These are phyloP conservation scores for Mystacides longicornis DNA, from an alignment of 2,888 invertebrate species.

Conservation along the genomic window DNA sequence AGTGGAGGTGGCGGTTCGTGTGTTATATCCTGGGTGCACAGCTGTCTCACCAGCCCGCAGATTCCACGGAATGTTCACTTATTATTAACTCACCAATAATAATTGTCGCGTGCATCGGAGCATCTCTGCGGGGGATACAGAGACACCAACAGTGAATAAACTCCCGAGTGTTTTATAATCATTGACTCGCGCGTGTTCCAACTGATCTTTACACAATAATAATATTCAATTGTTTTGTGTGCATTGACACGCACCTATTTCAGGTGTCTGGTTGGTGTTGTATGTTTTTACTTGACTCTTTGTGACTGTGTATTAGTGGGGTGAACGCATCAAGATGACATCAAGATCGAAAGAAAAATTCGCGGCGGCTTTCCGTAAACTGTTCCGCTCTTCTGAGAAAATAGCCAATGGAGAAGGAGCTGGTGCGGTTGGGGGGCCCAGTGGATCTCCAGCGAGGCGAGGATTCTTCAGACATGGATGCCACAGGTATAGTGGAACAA, in stretches of 20 bases:
- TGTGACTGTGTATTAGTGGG: too few species aligned
- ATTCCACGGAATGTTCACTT: not conserved
- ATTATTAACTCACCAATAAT: not conserved
- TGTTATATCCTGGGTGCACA: too few species aligned
- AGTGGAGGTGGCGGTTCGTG: not conserved
- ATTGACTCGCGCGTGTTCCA: too few species aligned
- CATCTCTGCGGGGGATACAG: not conserved
- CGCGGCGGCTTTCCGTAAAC: conserved; percentile 69
- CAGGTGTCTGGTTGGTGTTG: too few species aligned
- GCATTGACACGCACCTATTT: too few species aligned
- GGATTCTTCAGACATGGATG: conserved; percentile 36
- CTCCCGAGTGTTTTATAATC: too few species aligned
- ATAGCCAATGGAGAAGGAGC: conserved; percentile 55
- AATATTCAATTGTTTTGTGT: too few species aligned
- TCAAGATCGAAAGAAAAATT: conserved; percentile 77
- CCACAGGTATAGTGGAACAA: conserved; percentile 44
- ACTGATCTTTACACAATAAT: too few species aligned
- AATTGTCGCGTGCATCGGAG: not conserved
- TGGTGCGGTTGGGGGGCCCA: conserved; percentile 43
- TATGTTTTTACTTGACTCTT: too few species aligned
- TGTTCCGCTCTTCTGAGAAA: conserved; percentile 68
- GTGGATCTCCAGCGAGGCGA: conserved; percentile 54
- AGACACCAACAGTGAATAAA: too few species aligned
- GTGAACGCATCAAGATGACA: conserved; percentile 57
- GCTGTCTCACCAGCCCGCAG: not conserved